Evolutionary conservation across 2,797 vertebrate genomes (phyloP).

Genomic region (Xenentodon cancila): DNA sequence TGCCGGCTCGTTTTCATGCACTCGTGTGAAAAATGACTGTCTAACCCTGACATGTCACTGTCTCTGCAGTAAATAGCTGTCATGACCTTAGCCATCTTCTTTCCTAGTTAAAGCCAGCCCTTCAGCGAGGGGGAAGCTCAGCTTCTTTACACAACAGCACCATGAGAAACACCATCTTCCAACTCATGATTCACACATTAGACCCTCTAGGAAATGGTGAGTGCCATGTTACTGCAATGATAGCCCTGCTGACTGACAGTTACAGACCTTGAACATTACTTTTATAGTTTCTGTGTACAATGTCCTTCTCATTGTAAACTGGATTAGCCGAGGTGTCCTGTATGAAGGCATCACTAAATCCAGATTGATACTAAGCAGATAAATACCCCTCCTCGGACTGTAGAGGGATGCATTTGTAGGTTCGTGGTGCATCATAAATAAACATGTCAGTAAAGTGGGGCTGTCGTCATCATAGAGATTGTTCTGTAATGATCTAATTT

Average conservation of each 20-base stretch:
- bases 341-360: constrained; percentile 79
- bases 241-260: background rate
- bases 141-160: constrained; percentile 96
- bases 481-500: background rate
- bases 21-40: constrained; percentile 4
- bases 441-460: constrained; percentile 6
- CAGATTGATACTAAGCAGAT: constrained; percentile 90
- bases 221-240: constrained; percentile 38
- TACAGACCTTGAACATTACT: constrained; percentile 10
- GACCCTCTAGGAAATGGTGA: constrained; percentile 93
- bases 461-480: background rate
- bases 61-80: constrained; percentile 18
- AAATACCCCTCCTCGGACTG: constrained; percentile 74
- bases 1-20: constrained; percentile 7
- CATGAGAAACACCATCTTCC: constrained; percentile 92
- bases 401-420: constrained; percentile 57
- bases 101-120: constrained; percentile 83
- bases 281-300: constrained; percentile 30
- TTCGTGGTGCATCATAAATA: constrained; percentile 15
- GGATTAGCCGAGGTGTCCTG: constrained; percentile 85
- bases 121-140: constrained; percentile 91
- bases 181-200: constrained; percentile 95
- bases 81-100: constrained; percentile 55
- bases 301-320: constrained; percentile 82
- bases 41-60: constrained; percentile 13